Base-by-base conservation (phyloP, 2,113 vertebrate genomes). In the Synodontis membranacea region DNA sequence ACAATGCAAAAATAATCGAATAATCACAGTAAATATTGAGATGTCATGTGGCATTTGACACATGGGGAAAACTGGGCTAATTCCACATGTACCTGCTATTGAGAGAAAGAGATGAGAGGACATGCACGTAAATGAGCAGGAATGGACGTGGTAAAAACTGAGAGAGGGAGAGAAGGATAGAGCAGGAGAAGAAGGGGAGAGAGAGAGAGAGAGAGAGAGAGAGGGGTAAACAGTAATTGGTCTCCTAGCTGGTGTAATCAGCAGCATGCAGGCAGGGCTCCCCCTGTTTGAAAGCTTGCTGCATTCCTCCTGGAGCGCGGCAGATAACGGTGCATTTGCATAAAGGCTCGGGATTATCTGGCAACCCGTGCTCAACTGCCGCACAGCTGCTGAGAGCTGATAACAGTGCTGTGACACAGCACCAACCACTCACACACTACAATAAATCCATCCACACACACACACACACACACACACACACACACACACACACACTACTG, bases 331-430 rank as follows among this genome's bases (percentile, higher is more conserved):
- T 86, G 88, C 92, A 95, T 94, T 94, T 95, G 92, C 91, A 92
- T 94, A 91, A 86, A 90, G 92, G 92, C 89, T 91, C 81, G 68
- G 92, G 93, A 93, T 94, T 94, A 95, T 93, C 93, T 94, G 94
- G 93, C 93, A 92, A 93, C 91, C 93, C 91, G 90, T 68, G 92
- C 87, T 88, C 86, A 89, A 88, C 91, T 88, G 92, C 88, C 89
- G 88, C 80, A 72, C 92, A 91, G 92, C 92, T 93, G 91, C 88
- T 91, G 87, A 86, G 56, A 91, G 92, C 91, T 90, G 94, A 94
- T 93, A 94, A 93, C 90, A 54, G 78, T 89, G 86, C 88, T 90
- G 91, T 90, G 92, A 92, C 91, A 93, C 90, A 91, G 92, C 93
- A 90, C 88, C 88, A 91, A 86, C 28, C 92, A 93, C 91, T 79